These are phyloP conservation scores for Mus minutoides DNA, from an alignment of 2,797 vertebrate species.

Conservation along the genomic window DNA sequence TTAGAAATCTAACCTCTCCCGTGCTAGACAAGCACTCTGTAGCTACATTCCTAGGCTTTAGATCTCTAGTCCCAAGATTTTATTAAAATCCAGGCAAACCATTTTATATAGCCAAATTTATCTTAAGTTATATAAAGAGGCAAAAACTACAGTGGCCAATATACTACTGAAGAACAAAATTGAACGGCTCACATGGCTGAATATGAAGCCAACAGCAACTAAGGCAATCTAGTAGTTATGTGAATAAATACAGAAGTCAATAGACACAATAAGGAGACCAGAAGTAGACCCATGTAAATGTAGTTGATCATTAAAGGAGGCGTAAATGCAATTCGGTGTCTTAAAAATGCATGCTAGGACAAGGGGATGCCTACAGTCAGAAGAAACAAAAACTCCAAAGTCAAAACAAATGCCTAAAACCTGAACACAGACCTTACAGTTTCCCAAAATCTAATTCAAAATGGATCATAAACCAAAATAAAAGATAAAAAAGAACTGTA, in stretches of 20 bases:
- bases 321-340: slow-evolving; percentile 13
- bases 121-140: slow-evolving; percentile 13
- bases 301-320: background rate
- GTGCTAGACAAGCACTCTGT: background rate
- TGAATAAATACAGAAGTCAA: background rate
- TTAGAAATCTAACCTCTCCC: background rate
- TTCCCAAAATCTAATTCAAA: slow-evolving; percentile 34
- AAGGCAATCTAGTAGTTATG: background rate
- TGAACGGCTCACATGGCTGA: background rate
- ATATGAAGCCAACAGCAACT: background rate
- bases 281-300: slow-evolving; percentile 8
- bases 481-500: slow-evolving; percentile 45
- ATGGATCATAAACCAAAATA: slow-evolving; percentile 3
- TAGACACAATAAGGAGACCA: background rate
- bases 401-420: background rate
- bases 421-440: background rate
- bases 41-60: background rate
- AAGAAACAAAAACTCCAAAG: background rate
- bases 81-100: background rate
- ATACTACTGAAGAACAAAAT: background rate
- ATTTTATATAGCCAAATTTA: slow-evolving; percentile 1
- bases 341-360: background rate
- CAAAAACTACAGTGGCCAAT: background rate
- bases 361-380: background rate
- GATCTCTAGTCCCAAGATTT: background rate